Evolutionary conservation across 2,797 vertebrate genomes (phyloP), one percentile per base, ranked within the genome.

Genomic region (Remorina albescens): DNA sequence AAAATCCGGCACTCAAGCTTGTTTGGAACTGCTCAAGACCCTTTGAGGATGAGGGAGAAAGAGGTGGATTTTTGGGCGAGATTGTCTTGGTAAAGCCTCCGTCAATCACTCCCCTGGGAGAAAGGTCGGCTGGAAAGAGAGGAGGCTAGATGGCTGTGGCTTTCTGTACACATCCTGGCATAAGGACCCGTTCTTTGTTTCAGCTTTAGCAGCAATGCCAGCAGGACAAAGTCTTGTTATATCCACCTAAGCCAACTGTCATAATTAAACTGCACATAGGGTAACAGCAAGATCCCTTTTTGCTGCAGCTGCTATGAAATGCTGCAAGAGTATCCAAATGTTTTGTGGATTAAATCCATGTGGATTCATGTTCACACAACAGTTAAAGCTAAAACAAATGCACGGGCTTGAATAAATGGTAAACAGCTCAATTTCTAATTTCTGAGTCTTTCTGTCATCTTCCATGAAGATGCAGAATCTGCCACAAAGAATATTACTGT

Each of bases 1-100:
- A 67, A 80, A 70, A 87, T 78, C 1, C 57, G 53, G 74, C 81
- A 82, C 78, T 84, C 81, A 25, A 37, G 75, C 80, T 76, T 81
- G 55, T 82, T 86, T 86, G 88, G 82, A 90, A 83, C 60, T 57
- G 71, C 73, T 87, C 64, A 61, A 74, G 79, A 83, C 74, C 70
- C 66, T 80, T 84, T 78, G 62, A 84, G 82, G 61, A 86, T 84
- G 56, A 88, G 26, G 34, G 74, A 73, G 66, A 71, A 73, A 71
- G 76, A 85, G 65, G 64, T 78, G 87, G 74, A 82, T 85, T 89
- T 85, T 81, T 76, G 55, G 62, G 67, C 4, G 37, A 66, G 86
- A 87, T 83, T 88, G 72, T 85, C 72, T 71, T 6, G 39, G 80
- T 82, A 87, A 91, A 89, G 82, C 84, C 83, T 70, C 73, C 51